Percentiles rank a stretch among this genome's conserved stretches.
These are phyloP conservation scores for Xestobium rufovillosum DNA, from an alignment of 2,888 invertebrate species.

Conservation along the genomic window DNA sequence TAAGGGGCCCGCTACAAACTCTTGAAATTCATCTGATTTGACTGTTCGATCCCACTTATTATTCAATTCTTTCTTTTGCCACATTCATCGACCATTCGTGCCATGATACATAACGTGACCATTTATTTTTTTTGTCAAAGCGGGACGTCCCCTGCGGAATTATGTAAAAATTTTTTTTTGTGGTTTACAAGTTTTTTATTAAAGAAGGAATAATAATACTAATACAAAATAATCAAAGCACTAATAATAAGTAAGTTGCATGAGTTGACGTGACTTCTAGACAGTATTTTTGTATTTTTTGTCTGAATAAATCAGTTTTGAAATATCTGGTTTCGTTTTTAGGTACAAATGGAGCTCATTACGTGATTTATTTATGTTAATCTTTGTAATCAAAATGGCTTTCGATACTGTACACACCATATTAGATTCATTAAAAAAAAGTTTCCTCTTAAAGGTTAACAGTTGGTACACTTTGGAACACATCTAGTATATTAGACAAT, in stretches of 20 bases:
- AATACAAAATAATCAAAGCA: slow-evolving; percentile 4
- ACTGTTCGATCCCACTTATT: no score
- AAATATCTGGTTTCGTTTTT: slow-evolving; percentile 4
- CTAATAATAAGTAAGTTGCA: slow-evolving; percentile 3
- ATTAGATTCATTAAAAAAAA: no score
- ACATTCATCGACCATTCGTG: no score
- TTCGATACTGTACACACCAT: slow-evolving; percentile 1
- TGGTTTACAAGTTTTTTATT: slow-evolving; percentile 3
- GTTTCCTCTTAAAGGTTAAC: no score
- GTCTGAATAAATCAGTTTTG: not conserved
- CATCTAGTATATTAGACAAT: no score
- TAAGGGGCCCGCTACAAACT: no score
- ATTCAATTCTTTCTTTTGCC: no score
- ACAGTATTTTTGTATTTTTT: slow-evolving; percentile 5
- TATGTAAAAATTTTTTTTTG: no score
- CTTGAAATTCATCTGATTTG: no score
- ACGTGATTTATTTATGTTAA: slow-evolving; percentile 1
- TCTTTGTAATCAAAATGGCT: slow-evolving; percentile 3
- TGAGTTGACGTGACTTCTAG: slow-evolving; percentile 4
- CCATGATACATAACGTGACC: no score
- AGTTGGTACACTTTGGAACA: no score
- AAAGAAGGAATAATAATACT: not conserved
- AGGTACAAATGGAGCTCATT: slow-evolving; percentile 3
- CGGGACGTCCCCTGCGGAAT: no score
- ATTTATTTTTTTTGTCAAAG: slow-evolving; percentile 1